These are phyloP conservation scores for Theretra japonica DNA, from an alignment of 2,888 invertebrate genomes.

Conservation along the genomic window DNA sequence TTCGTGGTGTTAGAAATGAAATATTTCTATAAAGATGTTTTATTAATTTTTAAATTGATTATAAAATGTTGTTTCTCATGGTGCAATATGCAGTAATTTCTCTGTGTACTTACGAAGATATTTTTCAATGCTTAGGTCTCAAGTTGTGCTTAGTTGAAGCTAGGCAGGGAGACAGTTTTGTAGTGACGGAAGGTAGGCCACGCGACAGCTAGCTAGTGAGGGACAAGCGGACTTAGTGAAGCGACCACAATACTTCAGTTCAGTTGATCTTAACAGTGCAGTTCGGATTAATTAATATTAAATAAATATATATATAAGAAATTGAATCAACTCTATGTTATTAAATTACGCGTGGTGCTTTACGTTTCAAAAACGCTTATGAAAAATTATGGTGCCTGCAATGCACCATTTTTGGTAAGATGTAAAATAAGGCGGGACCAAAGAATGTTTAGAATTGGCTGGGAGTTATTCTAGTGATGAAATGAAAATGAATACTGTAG, in stretches of 20 bases:
- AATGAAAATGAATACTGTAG: neutral
- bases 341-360: neutral
- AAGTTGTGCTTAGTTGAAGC: slow-evolving; percentile 81
- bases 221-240: slow-evolving; percentile 75
- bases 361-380: too few relatives aligned
- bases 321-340: neutral
- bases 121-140: slow-evolving; percentile 82
- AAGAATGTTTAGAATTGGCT: neutral
- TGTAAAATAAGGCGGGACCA: slow-evolving; percentile 3
- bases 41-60: neutral
- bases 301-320: neutral
- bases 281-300: neutral
- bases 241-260: slow-evolving; percentile 47
- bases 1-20: neutral
- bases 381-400: neutral
- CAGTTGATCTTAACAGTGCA: slow-evolving; percentile 20
- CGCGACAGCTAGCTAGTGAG: slow-evolving; percentile 76
- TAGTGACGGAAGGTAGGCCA: slow-evolving; percentile 74
- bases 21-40: neutral
- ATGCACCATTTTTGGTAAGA: neutral
- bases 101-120: slow-evolving; percentile 58
- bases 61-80: neutral
- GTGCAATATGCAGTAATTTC: slow-evolving; percentile 12
- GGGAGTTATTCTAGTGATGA: neutral
- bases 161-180: slow-evolving; percentile 80